These are phyloP conservation scores for Drosophila peninsularis DNA, from an alignment of 2,888 invertebrate species.

Conservation along the genomic window DNA sequence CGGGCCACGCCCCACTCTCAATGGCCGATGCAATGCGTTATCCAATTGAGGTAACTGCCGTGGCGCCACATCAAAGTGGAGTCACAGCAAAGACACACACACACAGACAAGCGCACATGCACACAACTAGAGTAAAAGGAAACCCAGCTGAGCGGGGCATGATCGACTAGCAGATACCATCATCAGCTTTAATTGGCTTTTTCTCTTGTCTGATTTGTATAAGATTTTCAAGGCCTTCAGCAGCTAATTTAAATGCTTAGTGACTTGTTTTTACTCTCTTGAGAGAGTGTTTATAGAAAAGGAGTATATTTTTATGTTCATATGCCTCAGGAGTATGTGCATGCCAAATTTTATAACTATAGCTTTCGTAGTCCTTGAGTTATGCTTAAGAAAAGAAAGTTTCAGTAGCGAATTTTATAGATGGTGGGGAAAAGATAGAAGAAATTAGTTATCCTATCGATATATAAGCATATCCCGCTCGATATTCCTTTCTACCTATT, in stretches of 20 bases:
- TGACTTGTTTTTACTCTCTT: background rate
- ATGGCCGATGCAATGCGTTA: slow-evolving; percentile 89
- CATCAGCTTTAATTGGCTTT: background rate
- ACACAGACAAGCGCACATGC: slow-evolving; percentile 6
- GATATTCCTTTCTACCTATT: background rate
- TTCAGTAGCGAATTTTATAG: too few species aligned
- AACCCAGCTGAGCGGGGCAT: background rate
- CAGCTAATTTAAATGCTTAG: fast-evolving
- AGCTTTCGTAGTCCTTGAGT: background rate
- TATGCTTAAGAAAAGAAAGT: background rate
- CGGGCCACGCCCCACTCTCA: slow-evolving; percentile 89
- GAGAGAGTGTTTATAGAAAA: background rate
- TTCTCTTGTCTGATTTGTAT: background rate
- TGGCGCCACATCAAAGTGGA: slow-evolving; percentile 50
- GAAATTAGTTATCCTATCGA: too few species aligned
- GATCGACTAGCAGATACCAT: background rate
- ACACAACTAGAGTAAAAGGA: background rate
- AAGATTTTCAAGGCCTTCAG: background rate
- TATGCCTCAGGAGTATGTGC: background rate
- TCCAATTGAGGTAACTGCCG: slow-evolving; percentile 86
- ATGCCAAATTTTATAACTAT: background rate
- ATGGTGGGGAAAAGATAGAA: too few species aligned
- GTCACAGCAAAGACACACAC: slow-evolving; percentile 15
- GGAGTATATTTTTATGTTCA: background rate
- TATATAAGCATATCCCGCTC: too few species aligned